Conservation (phyloP, 2,888 invertebrate genomes). For the Elmis aenea region DNA sequence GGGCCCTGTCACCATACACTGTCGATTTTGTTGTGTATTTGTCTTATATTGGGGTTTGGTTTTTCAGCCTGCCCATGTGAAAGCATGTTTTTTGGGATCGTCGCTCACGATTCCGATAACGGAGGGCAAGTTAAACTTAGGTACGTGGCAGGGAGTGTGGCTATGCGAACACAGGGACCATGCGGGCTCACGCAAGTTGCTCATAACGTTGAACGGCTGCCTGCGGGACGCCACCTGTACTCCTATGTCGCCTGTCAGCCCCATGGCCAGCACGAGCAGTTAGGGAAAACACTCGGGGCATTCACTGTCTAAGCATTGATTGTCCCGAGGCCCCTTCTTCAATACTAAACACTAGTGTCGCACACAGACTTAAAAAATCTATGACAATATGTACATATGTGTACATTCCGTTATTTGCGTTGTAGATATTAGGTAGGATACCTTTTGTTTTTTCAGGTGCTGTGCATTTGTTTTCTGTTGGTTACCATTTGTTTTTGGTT, state of each 20-base stretch:
- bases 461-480: too few species aligned
- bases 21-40: too few species aligned
- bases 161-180: slow-evolving; percentile 96
- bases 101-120: slow-evolving; percentile 94
- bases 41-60: too few species aligned
- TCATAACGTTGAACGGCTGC: slow-evolving; percentile 84
- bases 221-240: slow-evolving; percentile 81
- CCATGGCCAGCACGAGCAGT: slow-evolving; percentile 88
- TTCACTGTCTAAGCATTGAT: slow-evolving; percentile 47
- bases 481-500: too few species aligned
- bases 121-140: slow-evolving; percentile 89
- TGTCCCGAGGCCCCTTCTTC: slow-evolving; percentile 38
- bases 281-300: slow-evolving; percentile 65
- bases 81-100: slow-evolving; percentile 93
- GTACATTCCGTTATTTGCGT: slow-evolving; percentile 39
- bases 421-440: slow-evolving; percentile 17
- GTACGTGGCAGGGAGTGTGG: slow-evolving; percentile 98
- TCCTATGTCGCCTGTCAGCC: slow-evolving; percentile 79
- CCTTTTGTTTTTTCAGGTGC: slow-evolving; percentile 29
- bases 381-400: slow-evolving; percentile 50
- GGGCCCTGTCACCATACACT: too few species aligned
- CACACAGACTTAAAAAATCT: slow-evolving; percentile 41
- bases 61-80: slow-evolving; percentile 89
- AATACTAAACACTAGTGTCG: slow-evolving; percentile 24
- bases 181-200: slow-evolving; percentile 83